Conservation (phyloP, 2,888 invertebrate genomes). For the Eubasilissa splendida region DNA sequence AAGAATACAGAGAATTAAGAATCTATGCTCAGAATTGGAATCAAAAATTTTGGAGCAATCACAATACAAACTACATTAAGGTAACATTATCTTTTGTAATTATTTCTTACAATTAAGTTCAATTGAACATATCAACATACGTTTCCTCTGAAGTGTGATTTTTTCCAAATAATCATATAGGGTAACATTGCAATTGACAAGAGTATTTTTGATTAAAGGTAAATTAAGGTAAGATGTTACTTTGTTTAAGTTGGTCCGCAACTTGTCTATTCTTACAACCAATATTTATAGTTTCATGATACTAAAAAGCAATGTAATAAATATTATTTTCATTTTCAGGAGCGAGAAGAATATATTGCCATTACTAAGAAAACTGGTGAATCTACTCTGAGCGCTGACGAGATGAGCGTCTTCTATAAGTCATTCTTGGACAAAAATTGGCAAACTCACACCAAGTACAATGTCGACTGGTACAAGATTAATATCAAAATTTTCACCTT, state of each 20-base stretch:
- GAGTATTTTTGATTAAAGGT: no score
- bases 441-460: conserved; percentile 82
- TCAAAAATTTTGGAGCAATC: conserved; percentile 86
- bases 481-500: conserved; percentile 79
- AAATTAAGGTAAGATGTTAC: background rate
- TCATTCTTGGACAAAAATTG: conserved; percentile 88
- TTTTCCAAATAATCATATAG: no score
- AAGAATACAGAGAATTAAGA: conserved; percentile 76
- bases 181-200: no score
- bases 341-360: conserved; percentile 73
- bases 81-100: conserved; percentile 67
- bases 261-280: no score
- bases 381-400: conserved; percentile 80
- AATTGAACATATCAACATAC: no score
- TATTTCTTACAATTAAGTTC: no score
- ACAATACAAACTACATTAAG: conserved; percentile 84
- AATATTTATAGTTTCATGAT: no score
- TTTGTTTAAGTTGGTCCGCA: background rate
- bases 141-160: no score
- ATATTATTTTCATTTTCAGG: conserved; percentile 66
- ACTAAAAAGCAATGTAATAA: no score
- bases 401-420: conserved; percentile 92
- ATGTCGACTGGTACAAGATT: conserved; percentile 87
- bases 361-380: conserved; percentile 68
- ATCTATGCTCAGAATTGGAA: conserved; percentile 87